Base-by-base conservation (phyloP, 1,140 invertebrate species). In the Nephila pilipes region DNA sequence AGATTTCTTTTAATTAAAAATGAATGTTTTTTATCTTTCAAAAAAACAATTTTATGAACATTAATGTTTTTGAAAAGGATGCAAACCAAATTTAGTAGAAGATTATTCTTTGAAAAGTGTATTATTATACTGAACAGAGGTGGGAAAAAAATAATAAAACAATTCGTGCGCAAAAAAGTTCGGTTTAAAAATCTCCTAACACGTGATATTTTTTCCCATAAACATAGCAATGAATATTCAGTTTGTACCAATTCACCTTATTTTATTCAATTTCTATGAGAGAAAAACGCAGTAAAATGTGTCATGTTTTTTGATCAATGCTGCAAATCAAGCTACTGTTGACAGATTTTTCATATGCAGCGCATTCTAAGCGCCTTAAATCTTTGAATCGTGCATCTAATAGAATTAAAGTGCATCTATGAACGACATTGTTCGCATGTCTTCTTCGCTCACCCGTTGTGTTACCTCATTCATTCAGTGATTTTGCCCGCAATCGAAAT, bases 331-430 rank as follows among this genome's bases (percentile, higher is more conserved):
- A 75, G 18, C 14, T 25, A 14, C 25, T 36, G 69, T 75, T 75
- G 69, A 75, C 69, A 75, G 69, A 1, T 75, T 75, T 75, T 75
- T 75, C 69, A 75, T 75, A 75, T 36, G 69, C 29, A 75, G 18
- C 69, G 25, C 29, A 75, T 75, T 32, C 14, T 16, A 18, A 36
- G 29, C 10, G 69, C 29, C 29, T 75, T 75, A 75, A 75, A 75
- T 75, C 69, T 36, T 32, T 14, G 18, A 32, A 18, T 75, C 69
- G 69, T 75, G 69, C 25, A 32, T 75, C 29, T 14, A 14, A 2
- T 14, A 32, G 69, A 75, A 18, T 36, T 36, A 18, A 75, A 75
- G 3, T 18, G 29, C 69, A 25, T 65, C n/a, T 29, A n/a, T n/a
- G 22, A 25, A 65, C 22, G 25, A 46, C 46, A 46, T 46, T 46